phyloP scores from a whole-genome alignment of 2,888 invertebrate genomes.

The Hipparchia semele region DNA sequence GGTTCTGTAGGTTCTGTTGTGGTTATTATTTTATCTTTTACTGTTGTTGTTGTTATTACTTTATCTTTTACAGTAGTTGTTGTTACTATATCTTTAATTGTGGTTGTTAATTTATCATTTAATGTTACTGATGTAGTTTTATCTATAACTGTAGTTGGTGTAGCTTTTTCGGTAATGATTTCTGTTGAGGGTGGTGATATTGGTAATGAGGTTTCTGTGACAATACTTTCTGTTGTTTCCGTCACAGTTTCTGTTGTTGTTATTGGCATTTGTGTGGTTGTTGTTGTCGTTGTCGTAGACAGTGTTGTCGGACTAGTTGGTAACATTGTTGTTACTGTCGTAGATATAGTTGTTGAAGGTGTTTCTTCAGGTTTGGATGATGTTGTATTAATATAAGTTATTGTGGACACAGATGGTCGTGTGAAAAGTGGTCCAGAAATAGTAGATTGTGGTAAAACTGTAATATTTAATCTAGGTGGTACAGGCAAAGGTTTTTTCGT shows the following conservation, averaged over 20 bases:
- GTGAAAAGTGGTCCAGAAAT: constrained; percentile 68
- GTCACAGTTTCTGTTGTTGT: constrained; percentile 43
- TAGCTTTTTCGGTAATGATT: background rate
- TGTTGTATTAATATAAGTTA: constrained; percentile 71
- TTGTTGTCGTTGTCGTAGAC: constrained; percentile 45
- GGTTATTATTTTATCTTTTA: constrained; percentile 30
- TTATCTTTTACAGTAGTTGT: background rate
- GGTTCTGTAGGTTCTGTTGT: constrained; percentile 34
- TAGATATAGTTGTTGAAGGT: constrained; percentile 46
- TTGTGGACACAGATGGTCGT: constrained; percentile 61
- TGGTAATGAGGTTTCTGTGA: background rate
- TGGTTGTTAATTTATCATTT: constrained; percentile 24
- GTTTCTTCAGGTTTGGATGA: constrained; percentile 49
- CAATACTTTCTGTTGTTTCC: constrained; percentile 1
- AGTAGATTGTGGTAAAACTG: constrained; percentile 70
- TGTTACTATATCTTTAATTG: constrained; percentile 42
- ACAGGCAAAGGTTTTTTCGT: constrained; percentile 71
- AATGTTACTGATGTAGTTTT: constrained; percentile 25
- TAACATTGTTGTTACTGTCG: constrained; percentile 43
- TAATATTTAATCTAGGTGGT: constrained; percentile 75
- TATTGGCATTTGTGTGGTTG: constrained; percentile 34
- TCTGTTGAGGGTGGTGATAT: background rate
- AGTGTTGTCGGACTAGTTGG: constrained; percentile 47
- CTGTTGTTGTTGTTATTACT: constrained; percentile 17
- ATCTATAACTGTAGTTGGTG: constrained; percentile 23